Evolutionary conservation across 2,888 invertebrate species (phyloP), one percentile per base, ranked within the genome.

Genomic region (Beris morrisii): DNA sequence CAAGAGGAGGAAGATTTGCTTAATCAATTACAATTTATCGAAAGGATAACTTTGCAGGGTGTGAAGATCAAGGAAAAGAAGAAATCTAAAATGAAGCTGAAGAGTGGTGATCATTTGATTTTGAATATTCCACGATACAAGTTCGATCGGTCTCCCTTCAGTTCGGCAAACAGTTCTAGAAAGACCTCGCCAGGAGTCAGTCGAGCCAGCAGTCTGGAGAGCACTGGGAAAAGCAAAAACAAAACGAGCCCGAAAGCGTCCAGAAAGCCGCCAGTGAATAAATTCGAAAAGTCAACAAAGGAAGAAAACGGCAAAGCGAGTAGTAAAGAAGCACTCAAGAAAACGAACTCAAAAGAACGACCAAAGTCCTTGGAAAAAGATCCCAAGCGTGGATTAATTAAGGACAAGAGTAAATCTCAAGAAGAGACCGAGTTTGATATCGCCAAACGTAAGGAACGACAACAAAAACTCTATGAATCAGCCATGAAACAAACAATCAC

Each of bases 401-500:
- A 76, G 61, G 89, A 89, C 76, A 83, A 88, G 69, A 86, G 88
- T 4, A 88, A 87, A 75, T 89, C 88, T 1, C 88, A 88, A 76
- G 89, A 89, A 75, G 89, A 89, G 70, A 87, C 87, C 69, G 89
- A 89, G 72, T 85, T 87, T 0, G 88, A 89, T 76, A 75, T 79
- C 38, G 88, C 86, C 1, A 89, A 89, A 76, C 85, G 90, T 55
- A 88, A 88, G 77, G 89, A 89, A 73, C 86, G 89, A 70, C 90
- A 90, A 73, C 90, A 90, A 75, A 86, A 88, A 83, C 78, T 90
- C 2, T 90, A 90, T 72, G 89, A 90, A 80, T 88, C 87, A 4
- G 89, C 89, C 3, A 85, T 90, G 74, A 88, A 89, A 75, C 89
- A 89, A 78, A 88, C 89, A 0, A 88, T 89, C 73, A 89, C 88